Percentiles rank a stretch among this genome's conserved stretches.
phyloP scores from a whole-genome alignment of 2,113 vertebrate genomes.

The Symphodus melops region DNA sequence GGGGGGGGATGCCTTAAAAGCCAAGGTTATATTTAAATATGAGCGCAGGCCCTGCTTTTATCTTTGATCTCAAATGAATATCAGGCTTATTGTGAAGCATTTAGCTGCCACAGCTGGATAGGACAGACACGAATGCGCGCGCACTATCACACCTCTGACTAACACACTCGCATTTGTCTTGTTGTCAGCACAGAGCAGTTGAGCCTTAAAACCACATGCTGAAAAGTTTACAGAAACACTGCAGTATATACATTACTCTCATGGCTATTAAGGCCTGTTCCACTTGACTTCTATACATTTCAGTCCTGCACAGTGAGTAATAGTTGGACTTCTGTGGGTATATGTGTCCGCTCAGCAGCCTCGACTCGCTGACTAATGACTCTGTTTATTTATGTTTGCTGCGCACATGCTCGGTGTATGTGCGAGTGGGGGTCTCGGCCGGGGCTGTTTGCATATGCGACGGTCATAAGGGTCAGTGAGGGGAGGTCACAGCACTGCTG shows the following conservation, averaged over 20 bases:
- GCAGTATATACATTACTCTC: background rate
- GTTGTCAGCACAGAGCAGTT: slow-evolving; percentile 23
- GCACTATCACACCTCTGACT: slow-evolving; percentile 20
- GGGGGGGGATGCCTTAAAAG: background rate
- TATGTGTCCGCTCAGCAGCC: slow-evolving; percentile 31
- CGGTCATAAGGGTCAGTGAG: slow-evolving; percentile 39
- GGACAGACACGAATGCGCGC: background rate
- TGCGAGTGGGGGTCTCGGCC: background rate
- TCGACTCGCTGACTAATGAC: slow-evolving; percentile 42
- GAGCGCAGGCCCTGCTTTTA: slow-evolving; percentile 2
- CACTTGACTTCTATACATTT: slow-evolving; percentile 3
- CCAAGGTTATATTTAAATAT: slow-evolving; percentile 72
- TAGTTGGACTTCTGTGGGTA: background rate
- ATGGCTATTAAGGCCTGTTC: background rate
- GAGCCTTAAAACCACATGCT: slow-evolving; percentile 16
- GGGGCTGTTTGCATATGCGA: slow-evolving; percentile 47
- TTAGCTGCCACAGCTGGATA: slow-evolving; percentile 29
- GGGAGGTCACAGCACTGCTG: slow-evolving; percentile 38
- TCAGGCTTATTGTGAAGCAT: slow-evolving; percentile 41
- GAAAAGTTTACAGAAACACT: slow-evolving; percentile 11
- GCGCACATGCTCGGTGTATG: slow-evolving; percentile 33
- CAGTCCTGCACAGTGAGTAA: background rate
- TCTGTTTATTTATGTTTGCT: slow-evolving; percentile 55
- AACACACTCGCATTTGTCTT: slow-evolving; percentile 41
- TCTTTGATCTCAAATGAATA: slow-evolving; percentile 64